phyloP scores from a whole-genome alignment of 2,113 vertebrate genomes.

The Platichthys stellatus region DNA sequence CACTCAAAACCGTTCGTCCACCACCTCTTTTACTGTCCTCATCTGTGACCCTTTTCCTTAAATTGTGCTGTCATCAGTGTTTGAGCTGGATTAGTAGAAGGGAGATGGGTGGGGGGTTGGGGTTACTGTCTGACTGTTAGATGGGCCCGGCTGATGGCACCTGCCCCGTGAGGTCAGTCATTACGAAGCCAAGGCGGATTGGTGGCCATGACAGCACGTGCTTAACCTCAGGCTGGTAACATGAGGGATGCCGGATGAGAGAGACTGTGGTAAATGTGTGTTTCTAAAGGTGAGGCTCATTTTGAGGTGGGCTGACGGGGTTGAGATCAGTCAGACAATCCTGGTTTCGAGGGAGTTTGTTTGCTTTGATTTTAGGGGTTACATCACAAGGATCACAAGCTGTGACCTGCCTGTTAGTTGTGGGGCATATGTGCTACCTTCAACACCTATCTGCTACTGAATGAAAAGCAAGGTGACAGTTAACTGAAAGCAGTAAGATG shows the following conservation, averaged over 20 bases:
- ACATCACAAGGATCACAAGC: constrained; percentile 11
- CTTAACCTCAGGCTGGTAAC: constrained; percentile 58
- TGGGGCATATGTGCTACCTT: constrained; percentile 40
- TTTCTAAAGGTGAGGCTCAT: constrained; percentile 19
- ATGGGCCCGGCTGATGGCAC: constrained; percentile 64
- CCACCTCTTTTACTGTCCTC: constrained; percentile 27
- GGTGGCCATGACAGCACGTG: constrained; percentile 40
- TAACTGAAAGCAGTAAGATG: constrained; percentile 36
- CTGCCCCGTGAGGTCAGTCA: constrained; percentile 51
- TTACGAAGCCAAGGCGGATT: constrained; percentile 15
- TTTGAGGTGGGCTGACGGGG: constrained; percentile 16
- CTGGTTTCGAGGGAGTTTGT: constrained; percentile 17
- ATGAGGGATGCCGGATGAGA: background rate
- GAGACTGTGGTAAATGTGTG: constrained; percentile 17
- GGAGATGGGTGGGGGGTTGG: background rate
- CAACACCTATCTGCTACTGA: constrained; percentile 32
- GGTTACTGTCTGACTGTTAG: constrained; percentile 54
- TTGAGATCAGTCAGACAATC: background rate
- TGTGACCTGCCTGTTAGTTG: constrained; percentile 25
- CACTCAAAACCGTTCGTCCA: constrained; percentile 24
- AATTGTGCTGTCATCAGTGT: constrained; percentile 76
- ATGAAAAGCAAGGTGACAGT: constrained; percentile 35
- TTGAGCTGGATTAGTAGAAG: constrained; percentile 65
- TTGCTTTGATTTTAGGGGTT: constrained; percentile 15
- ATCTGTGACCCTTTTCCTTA: constrained; percentile 59